Evolutionary conservation across 2,113 vertebrate species (phyloP).

Genomic region (Loxodonta africana): DNA sequence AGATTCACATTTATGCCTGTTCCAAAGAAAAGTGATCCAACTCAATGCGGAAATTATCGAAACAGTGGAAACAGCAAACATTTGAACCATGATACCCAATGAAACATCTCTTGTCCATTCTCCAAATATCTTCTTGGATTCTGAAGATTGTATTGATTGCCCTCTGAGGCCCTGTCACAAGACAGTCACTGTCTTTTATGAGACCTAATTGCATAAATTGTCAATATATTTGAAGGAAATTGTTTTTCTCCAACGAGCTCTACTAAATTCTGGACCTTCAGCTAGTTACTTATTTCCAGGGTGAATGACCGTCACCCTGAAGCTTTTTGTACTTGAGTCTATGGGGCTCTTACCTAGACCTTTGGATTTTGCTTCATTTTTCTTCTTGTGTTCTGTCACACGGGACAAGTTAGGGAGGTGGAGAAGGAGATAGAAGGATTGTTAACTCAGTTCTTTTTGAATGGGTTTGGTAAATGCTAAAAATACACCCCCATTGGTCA

Average conservation of each 20-base stretch:
- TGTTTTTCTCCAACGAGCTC: constrained; percentile 45
- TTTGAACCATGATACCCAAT: background rate
- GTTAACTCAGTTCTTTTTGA: background rate
- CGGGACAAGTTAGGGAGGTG: background rate
- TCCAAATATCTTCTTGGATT: background rate
- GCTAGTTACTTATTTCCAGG: background rate
- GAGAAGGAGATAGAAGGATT: background rate
- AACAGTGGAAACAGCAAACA: background rate
- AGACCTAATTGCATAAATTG: background rate
- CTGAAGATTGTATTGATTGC: background rate
- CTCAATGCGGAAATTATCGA: too few relatives aligned
- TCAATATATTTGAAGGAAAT: background rate
- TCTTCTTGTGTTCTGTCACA: background rate
- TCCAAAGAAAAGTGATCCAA: too few relatives aligned
- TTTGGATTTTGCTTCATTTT: background rate
- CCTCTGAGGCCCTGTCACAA: background rate
- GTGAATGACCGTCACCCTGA: background rate
- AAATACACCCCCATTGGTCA: background rate
- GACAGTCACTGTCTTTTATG: background rate
- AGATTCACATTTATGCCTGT: too few relatives aligned
- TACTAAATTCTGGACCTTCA: constrained; percentile 2
- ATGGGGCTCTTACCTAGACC: background rate
- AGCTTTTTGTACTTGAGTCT: background rate
- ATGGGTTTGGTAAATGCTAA: background rate
- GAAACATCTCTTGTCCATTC: background rate